Evolutionary conservation across 2,113 vertebrate genomes (phyloP).

Genomic region (Sander vitreus): DNA sequence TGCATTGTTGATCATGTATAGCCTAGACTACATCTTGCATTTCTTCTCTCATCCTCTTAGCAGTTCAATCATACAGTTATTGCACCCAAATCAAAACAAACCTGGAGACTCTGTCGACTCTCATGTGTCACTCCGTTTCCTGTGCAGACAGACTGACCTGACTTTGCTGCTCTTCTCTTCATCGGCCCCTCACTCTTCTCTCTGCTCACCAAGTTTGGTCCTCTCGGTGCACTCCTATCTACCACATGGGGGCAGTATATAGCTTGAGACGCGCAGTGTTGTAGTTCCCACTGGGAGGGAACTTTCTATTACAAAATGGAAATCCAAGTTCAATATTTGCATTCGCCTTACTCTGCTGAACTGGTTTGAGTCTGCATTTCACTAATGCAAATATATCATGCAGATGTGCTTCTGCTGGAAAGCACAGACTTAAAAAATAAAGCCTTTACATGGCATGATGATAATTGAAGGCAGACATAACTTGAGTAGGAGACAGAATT

Average conservation of each 20-base stretch:
- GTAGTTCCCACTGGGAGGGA: not conserved
- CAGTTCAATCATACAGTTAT: not conserved
- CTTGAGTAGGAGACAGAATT: not conserved
- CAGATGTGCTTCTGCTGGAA: conserved; percentile 47
- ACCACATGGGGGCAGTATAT: conserved; percentile 72
- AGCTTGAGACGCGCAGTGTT: conserved; percentile 19
- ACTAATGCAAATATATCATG: conserved; percentile 60
- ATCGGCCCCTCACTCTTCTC: not conserved
- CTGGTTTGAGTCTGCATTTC: conserved; percentile 62
- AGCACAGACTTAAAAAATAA: conserved; percentile 20
- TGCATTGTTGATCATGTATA: not conserved
- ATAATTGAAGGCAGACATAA: conserved; percentile 4
- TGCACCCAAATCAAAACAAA: conserved; percentile 18
- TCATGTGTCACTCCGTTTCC: conserved; percentile 29
- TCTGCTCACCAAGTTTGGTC: conserved; percentile 17
- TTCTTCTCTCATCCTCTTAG: not conserved
- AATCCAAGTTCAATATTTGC: conserved; percentile 75
- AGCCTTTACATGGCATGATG: not conserved
- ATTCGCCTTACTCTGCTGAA: conserved; percentile 68
- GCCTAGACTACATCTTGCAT: not conserved
- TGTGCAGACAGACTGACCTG: conserved; percentile 19
- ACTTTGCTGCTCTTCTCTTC: conserved; percentile 8
- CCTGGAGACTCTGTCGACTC: conserved; percentile 40
- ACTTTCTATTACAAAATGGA: conserved; percentile 47
- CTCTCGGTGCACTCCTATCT: not conserved